Base-by-base conservation (phyloP, 2,797 vertebrate species). In the Peromyscus attwateri region DNA sequence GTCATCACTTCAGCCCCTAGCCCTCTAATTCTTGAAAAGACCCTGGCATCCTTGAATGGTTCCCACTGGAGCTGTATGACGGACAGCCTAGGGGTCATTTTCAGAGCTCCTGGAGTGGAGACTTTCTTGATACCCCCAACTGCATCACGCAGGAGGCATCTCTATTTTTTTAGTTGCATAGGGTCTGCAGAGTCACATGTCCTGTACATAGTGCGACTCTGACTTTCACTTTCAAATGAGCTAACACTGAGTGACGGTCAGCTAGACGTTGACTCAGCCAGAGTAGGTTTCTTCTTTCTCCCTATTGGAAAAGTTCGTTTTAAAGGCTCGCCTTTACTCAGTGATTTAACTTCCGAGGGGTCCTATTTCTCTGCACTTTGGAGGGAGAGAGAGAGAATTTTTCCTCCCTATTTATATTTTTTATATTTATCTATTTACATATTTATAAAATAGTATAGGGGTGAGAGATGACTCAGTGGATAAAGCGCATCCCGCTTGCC, bases 191-290 rank as follows among this genome's bases (percentile, higher is more conserved):
- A 92, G 37, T 64, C n/a, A 34, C 1, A 9, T 10, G 46, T 37
- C 87, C 37, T 76, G 17, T 10, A 27, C 3, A 2, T 49, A 25
- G 43, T 11, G 5, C 43, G 13, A 27, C 37, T 6, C 77, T 23
- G 49, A 31, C 55, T 95, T 70, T 90, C 57, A 70, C 37, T 87
- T 95, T 83, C 81, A 92, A 80, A 29, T 19, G 80, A 76, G 4
- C 84, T n/a, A 79, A 46, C 49, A 81, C 89, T 83, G 46, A 95
- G 49, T 81, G 89, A 37, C 3, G 11, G 1, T 13, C 55, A 7
- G 21, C 64, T 81, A 55, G 62, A 94, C 64, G 88, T 13, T 75
- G 52, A 85, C 43, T 94, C 52, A 40, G 46, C 5, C 19, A 68
- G 68, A 71, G 37, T n/a, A 19, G 68, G 34, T 71, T 71, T 71